Conservation (phyloP, 2,888 invertebrate genomes). For the Cephus spinipes region DNA sequence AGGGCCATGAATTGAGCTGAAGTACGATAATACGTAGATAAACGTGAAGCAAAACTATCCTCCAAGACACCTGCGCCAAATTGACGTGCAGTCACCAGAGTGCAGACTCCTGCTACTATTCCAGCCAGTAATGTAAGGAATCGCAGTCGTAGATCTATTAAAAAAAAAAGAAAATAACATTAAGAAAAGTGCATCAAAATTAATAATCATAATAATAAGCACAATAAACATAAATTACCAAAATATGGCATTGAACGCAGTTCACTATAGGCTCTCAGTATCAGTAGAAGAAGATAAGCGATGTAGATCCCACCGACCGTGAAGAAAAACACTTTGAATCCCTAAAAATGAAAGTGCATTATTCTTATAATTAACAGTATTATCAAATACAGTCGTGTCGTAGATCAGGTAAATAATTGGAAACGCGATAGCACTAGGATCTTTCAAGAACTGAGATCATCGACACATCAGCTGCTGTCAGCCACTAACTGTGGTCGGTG, state of each 20-base stretch:
- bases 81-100: slow-evolving; percentile 81
- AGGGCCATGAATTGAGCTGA: slow-evolving; percentile 97
- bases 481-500: slow-evolving; percentile 12
- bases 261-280: slow-evolving; percentile 93
- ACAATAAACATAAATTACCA: slow-evolving; percentile 73
- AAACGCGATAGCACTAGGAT: not conserved
- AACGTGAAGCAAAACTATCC: slow-evolving; percentile 92
- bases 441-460: not conserved
- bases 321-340: slow-evolving; percentile 92
- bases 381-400: not conserved
- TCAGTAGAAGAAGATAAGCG: slow-evolving; percentile 84
- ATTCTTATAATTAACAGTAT: not conserved
- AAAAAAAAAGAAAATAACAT: not conserved
- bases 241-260: slow-evolving; percentile 97
- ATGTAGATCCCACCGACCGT: slow-evolving; percentile 86
- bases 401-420: not conserved
- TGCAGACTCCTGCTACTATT: slow-evolving; percentile 81
- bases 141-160: slow-evolving; percentile 87
- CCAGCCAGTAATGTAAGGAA: slow-evolving; percentile 89
- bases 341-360: slow-evolving; percentile 71
- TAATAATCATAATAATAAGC: not conserved
- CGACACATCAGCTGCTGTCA: not conserved
- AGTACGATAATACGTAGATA: slow-evolving; percentile 88
- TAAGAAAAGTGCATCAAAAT: not conserved
- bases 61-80: slow-evolving; percentile 92